Conservation (phyloP, 2,797 vertebrate species). For the Pangasius macronema region DNA sequence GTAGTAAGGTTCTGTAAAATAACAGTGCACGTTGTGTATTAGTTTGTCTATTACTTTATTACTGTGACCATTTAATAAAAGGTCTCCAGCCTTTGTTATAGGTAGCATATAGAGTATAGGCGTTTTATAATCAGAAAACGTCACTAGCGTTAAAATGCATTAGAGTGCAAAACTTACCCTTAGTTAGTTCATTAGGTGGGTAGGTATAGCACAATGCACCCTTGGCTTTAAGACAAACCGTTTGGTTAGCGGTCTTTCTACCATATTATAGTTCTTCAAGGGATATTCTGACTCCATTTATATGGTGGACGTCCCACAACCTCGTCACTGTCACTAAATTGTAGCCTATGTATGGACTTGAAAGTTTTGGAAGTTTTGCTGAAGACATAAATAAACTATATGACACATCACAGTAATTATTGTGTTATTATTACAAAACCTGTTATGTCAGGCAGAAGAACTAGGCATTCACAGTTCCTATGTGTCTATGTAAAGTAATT, state of each 20-base stretch:
- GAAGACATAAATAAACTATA: neutral
- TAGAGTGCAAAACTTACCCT: neutral
- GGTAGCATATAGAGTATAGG: neutral
- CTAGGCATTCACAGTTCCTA: neutral
- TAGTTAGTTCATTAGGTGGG: no score
- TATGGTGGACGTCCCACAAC: neutral
- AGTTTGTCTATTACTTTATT: neutral
- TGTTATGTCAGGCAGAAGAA: neutral
- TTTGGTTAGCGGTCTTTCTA: neutral
- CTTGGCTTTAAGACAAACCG: no score
- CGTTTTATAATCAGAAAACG: neutral
- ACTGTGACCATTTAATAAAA: neutral
- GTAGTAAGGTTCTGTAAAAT: neutral
- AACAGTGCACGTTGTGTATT: neutral
- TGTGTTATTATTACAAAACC: neutral
- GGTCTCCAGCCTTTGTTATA: neutral
- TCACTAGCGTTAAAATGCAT: neutral
- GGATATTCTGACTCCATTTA: neutral
- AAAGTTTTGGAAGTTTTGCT: neutral
- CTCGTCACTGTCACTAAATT: neutral
- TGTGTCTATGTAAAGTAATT: neutral
- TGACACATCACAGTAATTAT: neutral
- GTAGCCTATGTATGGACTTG: neutral
- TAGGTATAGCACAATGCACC: no score
- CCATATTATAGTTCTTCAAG: no score